Conservation (phyloP, 1,140 invertebrate species). For the Triops cancriformis region DNA sequence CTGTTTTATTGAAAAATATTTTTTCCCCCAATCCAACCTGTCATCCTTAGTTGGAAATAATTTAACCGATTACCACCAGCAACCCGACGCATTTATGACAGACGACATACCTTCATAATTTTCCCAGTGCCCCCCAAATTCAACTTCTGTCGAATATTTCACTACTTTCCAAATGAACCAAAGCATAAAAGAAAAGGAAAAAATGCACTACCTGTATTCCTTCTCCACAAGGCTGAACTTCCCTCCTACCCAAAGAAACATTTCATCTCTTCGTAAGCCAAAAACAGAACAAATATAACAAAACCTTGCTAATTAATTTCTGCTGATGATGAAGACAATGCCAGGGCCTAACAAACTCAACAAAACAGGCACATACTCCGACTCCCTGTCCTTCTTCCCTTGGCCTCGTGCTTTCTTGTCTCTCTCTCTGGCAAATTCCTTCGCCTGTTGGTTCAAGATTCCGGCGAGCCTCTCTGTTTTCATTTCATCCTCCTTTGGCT, state of each 20-base stretch:
- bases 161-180: too few relatives aligned
- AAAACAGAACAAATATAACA: neutral
- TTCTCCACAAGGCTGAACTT: neutral
- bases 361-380: neutral
- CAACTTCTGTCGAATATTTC: too few relatives aligned
- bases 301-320: conserved; percentile 11
- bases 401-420: too few relatives aligned
- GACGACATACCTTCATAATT: too few relatives aligned
- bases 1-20: too few relatives aligned
- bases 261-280: neutral
- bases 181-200: too few relatives aligned
- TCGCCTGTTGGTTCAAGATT: conserved; percentile 4
- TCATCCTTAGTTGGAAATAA: too few relatives aligned
- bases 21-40: too few relatives aligned
- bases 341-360: neutral
- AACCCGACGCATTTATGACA: too few relatives aligned
- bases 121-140: too few relatives aligned
- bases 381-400: too few relatives aligned
- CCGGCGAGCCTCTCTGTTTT: neutral
- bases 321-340: neutral
- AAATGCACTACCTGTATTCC: neutral
- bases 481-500: neutral
- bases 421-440: neutral
- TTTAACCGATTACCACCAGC: too few relatives aligned
- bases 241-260: neutral